Evolutionary conservation across 1,140 invertebrate species (phyloP).

Genomic region (Euschistus heros): DNA sequence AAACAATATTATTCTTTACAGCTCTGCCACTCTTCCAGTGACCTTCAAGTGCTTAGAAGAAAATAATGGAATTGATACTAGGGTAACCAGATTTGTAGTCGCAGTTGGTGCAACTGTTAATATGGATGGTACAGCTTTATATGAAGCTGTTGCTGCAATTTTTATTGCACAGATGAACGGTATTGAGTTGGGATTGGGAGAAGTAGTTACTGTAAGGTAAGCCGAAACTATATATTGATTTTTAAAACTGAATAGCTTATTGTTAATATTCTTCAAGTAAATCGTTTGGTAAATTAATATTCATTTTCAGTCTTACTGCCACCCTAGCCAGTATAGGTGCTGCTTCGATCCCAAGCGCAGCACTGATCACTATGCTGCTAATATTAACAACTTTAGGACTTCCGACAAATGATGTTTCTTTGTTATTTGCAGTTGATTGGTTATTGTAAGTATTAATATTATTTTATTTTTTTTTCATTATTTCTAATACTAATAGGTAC

Average conservation of each 20-base stretch:
- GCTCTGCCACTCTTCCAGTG: constrained; percentile 61
- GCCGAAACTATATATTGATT: constrained; percentile 24
- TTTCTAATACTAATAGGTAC: no score
- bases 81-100: constrained; percentile 58
- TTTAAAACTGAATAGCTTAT: not conserved
- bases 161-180: constrained; percentile 62
- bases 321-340: constrained; percentile 68
- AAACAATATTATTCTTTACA: constrained; percentile 33
- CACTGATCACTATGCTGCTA: constrained; percentile 65
- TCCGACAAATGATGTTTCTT: constrained; percentile 54
- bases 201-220: constrained; percentile 49
- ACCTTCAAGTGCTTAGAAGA: constrained; percentile 68
- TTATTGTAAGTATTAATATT: constrained; percentile 49
- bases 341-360: constrained; percentile 64
- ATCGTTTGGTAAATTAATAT: not conserved
- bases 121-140: constrained; percentile 63
- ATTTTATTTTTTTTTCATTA: not conserved
- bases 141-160: constrained; percentile 57
- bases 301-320: constrained; percentile 49
- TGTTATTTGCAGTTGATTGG: constrained; percentile 69
- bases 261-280: not conserved
- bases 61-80: constrained; percentile 55
- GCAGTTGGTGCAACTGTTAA: constrained; percentile 56
- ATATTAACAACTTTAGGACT: constrained; percentile 61
- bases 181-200: constrained; percentile 44